Conservation (phyloP, 1,140 invertebrate species). For the Yoshiicerus persimilis region DNA sequence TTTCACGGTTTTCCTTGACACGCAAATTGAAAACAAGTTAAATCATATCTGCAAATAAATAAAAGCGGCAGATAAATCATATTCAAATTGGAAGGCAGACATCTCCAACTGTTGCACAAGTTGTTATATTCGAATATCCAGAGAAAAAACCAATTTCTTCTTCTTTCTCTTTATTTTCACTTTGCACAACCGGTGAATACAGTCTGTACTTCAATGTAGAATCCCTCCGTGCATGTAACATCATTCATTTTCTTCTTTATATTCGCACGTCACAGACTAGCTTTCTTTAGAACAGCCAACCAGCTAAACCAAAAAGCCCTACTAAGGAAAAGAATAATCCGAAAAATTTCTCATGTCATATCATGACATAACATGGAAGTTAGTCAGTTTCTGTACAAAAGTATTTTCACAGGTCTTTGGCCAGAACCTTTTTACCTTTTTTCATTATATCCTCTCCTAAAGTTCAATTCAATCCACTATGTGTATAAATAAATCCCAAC, state of each 20-base stretch:
- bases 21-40: background rate
- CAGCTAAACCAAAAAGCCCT: background rate
- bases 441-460: background rate
- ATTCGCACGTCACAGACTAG: background rate
- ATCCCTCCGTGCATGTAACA: no score
- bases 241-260: background rate
- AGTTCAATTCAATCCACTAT: background rate
- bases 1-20: background rate
- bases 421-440: constrained; percentile 2
- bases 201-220: no score
- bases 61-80: background rate
- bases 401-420: background rate
- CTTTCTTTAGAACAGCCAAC: background rate
- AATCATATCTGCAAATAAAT: constrained; percentile 5
- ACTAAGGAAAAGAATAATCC: background rate
- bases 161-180: background rate
- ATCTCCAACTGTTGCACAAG: constrained; percentile 3
- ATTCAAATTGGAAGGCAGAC: background rate
- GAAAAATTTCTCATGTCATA: background rate
- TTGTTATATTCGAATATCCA: background rate
- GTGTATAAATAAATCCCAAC: background rate
- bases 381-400: background rate
- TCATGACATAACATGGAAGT: background rate
- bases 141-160: background rate
- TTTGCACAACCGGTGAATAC: background rate